Percentiles rank a stretch among this genome's conserved stretches.
These are phyloP conservation scores for Sympetrum striolatum DNA, from an alignment of 2,888 invertebrate species.

Conservation along the genomic window DNA sequence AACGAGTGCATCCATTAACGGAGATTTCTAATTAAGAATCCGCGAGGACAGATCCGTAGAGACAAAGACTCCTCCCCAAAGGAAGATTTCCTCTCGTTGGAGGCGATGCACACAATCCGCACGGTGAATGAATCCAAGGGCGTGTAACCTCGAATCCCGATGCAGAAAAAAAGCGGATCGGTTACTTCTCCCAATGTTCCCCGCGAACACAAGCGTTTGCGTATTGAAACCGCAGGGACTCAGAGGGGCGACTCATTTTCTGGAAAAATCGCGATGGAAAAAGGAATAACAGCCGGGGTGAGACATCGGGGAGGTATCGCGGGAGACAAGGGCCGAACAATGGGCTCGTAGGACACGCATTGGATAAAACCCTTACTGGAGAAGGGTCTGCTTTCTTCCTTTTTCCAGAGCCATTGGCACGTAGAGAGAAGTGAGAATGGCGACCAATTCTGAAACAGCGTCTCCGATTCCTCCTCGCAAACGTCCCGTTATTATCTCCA, in stretches of 20 bases:
- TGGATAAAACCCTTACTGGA: conserved; percentile 27
- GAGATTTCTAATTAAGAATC: neutral
- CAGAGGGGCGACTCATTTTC: conserved; percentile 6
- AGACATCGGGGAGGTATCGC: neutral
- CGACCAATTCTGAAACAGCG: conserved; percentile 34
- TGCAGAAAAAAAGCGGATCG: neutral
- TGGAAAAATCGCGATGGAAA: neutral
- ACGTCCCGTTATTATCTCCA: conserved; percentile 36
- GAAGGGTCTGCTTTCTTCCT: neutral
- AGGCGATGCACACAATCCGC: neutral
- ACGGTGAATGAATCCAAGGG: neutral
- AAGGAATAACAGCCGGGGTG: neutral
- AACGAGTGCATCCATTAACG: neutral
- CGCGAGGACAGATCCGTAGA: neutral
- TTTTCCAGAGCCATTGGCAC: neutral
- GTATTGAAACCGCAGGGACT: conserved; percentile 30
- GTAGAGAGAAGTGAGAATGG: neutral
- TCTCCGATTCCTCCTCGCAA: conserved; percentile 32
- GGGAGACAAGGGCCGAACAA: conserved; percentile 11
- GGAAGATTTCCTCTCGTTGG: neutral
- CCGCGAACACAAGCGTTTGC: neutral
- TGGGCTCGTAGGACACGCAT: conserved; percentile 17
- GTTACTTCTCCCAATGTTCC: neutral
- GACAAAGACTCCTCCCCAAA: neutral
- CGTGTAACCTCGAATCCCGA: neutral